phyloP scores from a whole-genome alignment of 1,140 invertebrate genomes.

The Cydia splendana region DNA sequence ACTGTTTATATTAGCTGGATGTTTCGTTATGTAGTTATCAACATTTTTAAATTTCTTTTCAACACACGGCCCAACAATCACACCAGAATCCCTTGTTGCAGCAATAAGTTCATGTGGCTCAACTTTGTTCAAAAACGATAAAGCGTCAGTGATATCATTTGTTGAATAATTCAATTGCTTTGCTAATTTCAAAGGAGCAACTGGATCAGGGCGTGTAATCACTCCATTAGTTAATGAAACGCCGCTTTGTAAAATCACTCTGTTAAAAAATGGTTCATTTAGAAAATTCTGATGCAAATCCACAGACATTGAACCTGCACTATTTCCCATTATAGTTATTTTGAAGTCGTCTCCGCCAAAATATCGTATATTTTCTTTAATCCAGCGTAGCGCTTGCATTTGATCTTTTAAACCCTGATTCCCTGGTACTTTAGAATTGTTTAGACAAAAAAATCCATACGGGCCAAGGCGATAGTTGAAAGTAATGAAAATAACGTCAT shows the following conservation, averaged over 20 bases:
- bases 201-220: slow-evolving; percentile 27
- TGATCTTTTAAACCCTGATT: no score
- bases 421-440: no score
- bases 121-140: slow-evolving; percentile 37
- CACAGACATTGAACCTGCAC: slow-evolving; percentile 34
- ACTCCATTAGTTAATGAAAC: slow-evolving; percentile 28
- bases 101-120: neutral
- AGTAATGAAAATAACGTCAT: no score
- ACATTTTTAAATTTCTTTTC: slow-evolving; percentile 45
- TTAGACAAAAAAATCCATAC: no score
- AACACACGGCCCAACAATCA: slow-evolving; percentile 38
- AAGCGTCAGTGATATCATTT: slow-evolving; percentile 35
- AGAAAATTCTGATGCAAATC: slow-evolving; percentile 45
- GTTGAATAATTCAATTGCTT: slow-evolving; percentile 41
- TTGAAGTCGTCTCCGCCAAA: no score
- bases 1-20: slow-evolving; percentile 40
- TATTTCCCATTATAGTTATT: no score
- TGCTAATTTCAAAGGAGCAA: slow-evolving; percentile 39
- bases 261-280: slow-evolving; percentile 43
- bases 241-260: slow-evolving; percentile 50
- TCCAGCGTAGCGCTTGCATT: no score
- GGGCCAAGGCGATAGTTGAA: no score
- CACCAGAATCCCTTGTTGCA: no score
- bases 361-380: no score
- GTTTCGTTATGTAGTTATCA: slow-evolving; percentile 37